phyloP scores from a whole-genome alignment of 2,113 vertebrate species.

The Phylloscopus whistleri region DNA sequence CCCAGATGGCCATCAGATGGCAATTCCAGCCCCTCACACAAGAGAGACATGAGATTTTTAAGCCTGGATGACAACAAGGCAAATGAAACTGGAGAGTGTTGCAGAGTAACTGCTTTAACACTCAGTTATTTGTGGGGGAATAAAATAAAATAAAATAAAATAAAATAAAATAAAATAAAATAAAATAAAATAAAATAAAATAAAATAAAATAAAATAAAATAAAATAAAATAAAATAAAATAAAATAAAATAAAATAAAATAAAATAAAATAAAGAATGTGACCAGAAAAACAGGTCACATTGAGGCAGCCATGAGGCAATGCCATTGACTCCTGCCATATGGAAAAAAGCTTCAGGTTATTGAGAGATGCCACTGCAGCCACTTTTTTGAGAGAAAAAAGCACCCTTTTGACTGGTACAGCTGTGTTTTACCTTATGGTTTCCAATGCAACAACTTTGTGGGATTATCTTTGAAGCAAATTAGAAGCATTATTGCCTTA shows the following conservation, averaged over 20 bases:
- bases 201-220: not conserved
- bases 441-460: not conserved
- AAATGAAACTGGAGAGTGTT: not conserved
- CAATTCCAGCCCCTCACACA: not conserved
- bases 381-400: not conserved
- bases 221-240: not conserved
- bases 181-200: not conserved
- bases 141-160: not conserved
- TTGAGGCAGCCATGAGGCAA: not conserved
- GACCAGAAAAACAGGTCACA: not conserved
- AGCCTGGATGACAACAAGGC: not conserved
- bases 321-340: not conserved
- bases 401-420: not conserved
- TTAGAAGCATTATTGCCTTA: not conserved
- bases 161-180: not conserved
- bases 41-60: not conserved
- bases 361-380: not conserved
- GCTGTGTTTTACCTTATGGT: not conserved
- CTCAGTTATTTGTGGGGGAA: accelerated
- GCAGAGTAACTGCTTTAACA: not conserved
- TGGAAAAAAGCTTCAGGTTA: not conserved
- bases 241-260: not conserved
- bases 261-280: not conserved
- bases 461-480: not conserved
- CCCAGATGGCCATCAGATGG: not conserved